Evolutionary conservation across 2,888 invertebrate species (phyloP).

Genomic region (Hirtodrosophila cameraria): DNA sequence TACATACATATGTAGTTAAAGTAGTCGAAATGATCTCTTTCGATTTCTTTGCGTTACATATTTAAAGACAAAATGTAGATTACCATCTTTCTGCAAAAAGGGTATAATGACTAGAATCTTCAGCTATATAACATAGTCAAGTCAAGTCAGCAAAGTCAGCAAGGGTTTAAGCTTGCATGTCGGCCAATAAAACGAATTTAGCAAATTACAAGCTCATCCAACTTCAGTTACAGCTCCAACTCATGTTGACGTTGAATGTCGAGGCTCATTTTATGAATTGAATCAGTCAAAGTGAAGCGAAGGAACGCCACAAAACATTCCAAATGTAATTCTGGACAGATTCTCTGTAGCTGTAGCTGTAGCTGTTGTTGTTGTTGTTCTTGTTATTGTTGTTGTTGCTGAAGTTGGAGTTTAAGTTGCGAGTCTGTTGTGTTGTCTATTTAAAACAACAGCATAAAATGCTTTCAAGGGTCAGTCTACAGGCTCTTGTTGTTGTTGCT

Average conservation of each 20-base stretch:
- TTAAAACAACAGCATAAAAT: constrained; percentile 63
- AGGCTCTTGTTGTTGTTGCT: constrained; percentile 26
- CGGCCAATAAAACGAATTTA: constrained; percentile 77
- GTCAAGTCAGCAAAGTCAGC: no score
- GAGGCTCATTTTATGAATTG: constrained; percentile 77
- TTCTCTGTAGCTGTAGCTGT: constrained; percentile 4
- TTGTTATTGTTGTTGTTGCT: no score
- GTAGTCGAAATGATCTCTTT: no score
- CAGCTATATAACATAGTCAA: constrained; percentile 13
- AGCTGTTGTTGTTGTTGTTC: no score
- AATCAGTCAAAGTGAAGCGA: constrained; percentile 75
- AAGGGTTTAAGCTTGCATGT: constrained; percentile 66
- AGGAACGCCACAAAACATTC: no score
- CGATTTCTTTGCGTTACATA: no score
- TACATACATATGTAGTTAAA: no score
- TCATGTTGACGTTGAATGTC: constrained; percentile 16
- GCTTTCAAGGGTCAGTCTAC: constrained; percentile 71
- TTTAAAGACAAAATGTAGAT: no score
- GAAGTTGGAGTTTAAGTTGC: not conserved
- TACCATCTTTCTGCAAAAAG: no score
- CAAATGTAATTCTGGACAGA: no score
- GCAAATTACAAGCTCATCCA: constrained; percentile 78
- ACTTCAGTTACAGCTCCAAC: constrained; percentile 5
- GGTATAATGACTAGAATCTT: constrained; percentile 75
- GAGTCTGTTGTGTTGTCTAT: constrained; percentile 41